These are phyloP conservation scores for Corynorhinus townsendii DNA, from an alignment of 2,113 vertebrate genomes.

Conservation along the genomic window DNA sequence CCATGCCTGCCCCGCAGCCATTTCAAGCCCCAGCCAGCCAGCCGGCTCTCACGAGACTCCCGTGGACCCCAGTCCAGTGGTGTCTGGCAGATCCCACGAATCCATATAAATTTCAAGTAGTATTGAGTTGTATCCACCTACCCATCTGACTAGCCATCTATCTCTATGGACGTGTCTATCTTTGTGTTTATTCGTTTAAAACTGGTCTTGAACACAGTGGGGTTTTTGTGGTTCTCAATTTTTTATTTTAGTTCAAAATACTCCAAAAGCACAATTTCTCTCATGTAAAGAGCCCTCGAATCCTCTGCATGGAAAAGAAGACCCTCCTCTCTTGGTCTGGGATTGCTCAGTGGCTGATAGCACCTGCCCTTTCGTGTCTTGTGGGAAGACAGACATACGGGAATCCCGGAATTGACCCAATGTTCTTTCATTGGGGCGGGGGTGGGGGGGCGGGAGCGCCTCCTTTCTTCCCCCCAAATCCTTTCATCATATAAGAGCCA, in stretches of 20 bases:
- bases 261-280: background rate
- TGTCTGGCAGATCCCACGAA: background rate
- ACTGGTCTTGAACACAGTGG: background rate
- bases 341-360: no score
- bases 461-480: background rate
- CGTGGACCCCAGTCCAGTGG: rapidly evolving
- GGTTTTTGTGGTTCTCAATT: background rate
- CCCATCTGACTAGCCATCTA: background rate
- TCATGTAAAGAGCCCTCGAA: background rate
- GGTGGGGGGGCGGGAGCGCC: no score
- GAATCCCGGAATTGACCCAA: background rate
- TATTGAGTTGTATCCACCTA: background rate
- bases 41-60: background rate
- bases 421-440: background rate
- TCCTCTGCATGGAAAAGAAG: background rate
- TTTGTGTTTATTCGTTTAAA: no score
- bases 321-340: background rate
- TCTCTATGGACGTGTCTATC: no score
- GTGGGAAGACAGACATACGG: background rate
- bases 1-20: background rate
- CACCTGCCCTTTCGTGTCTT: rapidly evolving
- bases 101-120: background rate
- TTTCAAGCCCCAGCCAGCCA: background rate
- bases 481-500: background rate
- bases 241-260: background rate